These are phyloP conservation scores for Synanthedon andrenaeformis DNA, from an alignment of 2,888 invertebrate genomes.

Conservation along the genomic window DNA sequence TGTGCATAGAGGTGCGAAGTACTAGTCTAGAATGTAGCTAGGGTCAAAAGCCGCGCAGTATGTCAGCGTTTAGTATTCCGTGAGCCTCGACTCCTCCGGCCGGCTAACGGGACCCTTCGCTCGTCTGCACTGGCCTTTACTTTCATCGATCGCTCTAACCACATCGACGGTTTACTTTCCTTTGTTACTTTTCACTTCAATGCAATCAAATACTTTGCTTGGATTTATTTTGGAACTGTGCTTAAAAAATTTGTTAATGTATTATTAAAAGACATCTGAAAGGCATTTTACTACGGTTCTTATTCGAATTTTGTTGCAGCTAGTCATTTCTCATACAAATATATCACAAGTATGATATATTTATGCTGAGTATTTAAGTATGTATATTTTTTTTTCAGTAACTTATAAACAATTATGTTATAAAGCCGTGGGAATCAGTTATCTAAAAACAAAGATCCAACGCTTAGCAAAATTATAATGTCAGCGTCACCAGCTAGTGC, in stretches of 20 bases:
- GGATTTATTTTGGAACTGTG: constrained; percentile 10
- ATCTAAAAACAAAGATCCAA: no score
- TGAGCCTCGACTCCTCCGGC: constrained; percentile 45
- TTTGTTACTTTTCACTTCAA: constrained; percentile 57
- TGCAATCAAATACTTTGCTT: constrained; percentile 22
- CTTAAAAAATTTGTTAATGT: background rate
- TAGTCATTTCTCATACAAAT: no score
- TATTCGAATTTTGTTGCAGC: no score
- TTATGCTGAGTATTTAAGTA: no score
- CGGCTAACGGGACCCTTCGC: constrained; percentile 58
- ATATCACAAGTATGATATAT: no score
- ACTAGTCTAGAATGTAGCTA: constrained; percentile 64
- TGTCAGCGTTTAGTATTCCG: constrained; percentile 70
- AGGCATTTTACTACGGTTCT: no score
- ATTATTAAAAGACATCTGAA: background rate
- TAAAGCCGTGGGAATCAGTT: no score
- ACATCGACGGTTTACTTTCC: constrained; percentile 63
- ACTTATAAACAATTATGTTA: no score
- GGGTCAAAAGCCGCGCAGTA: constrained; percentile 70
- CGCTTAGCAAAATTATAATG: no score
- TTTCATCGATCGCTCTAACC: constrained; percentile 61
- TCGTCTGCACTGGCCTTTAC: constrained; percentile 65
- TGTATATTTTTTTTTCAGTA: no score
- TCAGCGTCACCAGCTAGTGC: no score
- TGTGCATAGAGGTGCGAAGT: constrained; percentile 54